Evolutionary conservation across 2,113 vertebrate genomes (phyloP), one percentile per base, ranked within the genome.

Genomic region (Macheiramphus alcinus): DNA sequence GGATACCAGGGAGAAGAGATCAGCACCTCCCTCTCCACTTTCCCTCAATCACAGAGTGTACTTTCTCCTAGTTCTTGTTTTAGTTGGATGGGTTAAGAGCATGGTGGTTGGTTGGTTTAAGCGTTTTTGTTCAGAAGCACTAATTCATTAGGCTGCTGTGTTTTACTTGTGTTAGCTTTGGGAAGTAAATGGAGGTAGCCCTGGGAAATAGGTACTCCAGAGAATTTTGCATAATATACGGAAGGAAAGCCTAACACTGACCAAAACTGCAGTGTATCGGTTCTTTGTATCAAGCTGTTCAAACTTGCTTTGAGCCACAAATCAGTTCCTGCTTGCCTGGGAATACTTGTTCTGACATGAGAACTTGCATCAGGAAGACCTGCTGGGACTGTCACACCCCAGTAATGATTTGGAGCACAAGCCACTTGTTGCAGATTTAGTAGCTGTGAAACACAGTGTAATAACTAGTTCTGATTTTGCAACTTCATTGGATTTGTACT

Each of bases 311-410:
- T 88, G 66, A 50, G 84, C 70, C 66, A 65, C 66, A 18, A 1
- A 34, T 89, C 4, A 10, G 68, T 94, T 89, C 86, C 86, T 94
- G 95, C 78, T 95, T 74, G 86, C 83, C 73, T 62, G 83, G 76
- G 56, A 86, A 18, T 70, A 34, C 88, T 65, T 89, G 96, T 86
- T 93, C 34, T 66, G 78, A 72, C 73, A 38, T 3, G 61, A 93
- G 53, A 76, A 9, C 58, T 91, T 84, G 78, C 34, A 68, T 43
- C 61, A 87, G 80, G 62, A 72, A 62, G 89, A 45, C 19, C 34
- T 72, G 56, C 70, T 63, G 83, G 84, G 53, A 23, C 36, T 75
- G 90, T 94, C 80, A 74, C 94, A 81, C 93, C 86, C 86, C 58
- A 20, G 2, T 1, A 82, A 62, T 3, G 72, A 86, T 89, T 10